phyloP scores from a whole-genome alignment of 2,797 vertebrate genomes.

The Rhinogobio ventralis region DNA sequence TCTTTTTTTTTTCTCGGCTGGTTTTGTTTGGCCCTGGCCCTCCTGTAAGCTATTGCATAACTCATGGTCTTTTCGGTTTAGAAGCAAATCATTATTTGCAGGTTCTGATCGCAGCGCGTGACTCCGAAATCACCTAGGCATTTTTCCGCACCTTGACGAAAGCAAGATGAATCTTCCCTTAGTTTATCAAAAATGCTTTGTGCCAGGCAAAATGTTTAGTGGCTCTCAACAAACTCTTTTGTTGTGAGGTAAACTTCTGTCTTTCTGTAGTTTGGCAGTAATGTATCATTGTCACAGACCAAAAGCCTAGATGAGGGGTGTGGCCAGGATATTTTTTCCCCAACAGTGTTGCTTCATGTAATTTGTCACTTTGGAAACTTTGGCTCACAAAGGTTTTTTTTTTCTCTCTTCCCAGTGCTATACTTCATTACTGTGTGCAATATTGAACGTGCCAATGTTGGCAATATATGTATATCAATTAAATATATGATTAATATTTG shows the following conservation, averaged over 20 bases:
- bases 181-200: conserved; percentile 65
- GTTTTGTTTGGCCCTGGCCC: conserved; percentile 69
- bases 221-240: conserved; percentile 49
- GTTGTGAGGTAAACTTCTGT: conserved; percentile 50
- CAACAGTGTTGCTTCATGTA: conserved; percentile 79
- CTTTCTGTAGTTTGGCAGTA: conserved; percentile 72
- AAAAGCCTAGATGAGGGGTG: conserved; percentile 73
- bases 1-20: conserved; percentile 51
- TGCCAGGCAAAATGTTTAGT: conserved; percentile 64
- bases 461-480: conserved; percentile 88
- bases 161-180: conserved; percentile 67
- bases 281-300: conserved; percentile 74
- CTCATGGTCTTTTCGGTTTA: background rate
- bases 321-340: conserved; percentile 72
- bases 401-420: conserved; percentile 74
- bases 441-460: conserved; percentile 87
- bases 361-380: conserved; percentile 82
- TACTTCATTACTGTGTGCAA: conserved; percentile 88
- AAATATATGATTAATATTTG: conserved; percentile 87
- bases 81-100: conserved; percentile 23
- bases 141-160: conserved; percentile 79
- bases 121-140: conserved; percentile 75
- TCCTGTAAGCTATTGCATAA: conserved; percentile 72
- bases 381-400: conserved; percentile 75
- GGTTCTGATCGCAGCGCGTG: conserved; percentile 21